Evolutionary conservation across 2,113 vertebrate species (phyloP), one percentile per base, ranked within the genome.

Genomic region (Pao palembangensis): DNA sequence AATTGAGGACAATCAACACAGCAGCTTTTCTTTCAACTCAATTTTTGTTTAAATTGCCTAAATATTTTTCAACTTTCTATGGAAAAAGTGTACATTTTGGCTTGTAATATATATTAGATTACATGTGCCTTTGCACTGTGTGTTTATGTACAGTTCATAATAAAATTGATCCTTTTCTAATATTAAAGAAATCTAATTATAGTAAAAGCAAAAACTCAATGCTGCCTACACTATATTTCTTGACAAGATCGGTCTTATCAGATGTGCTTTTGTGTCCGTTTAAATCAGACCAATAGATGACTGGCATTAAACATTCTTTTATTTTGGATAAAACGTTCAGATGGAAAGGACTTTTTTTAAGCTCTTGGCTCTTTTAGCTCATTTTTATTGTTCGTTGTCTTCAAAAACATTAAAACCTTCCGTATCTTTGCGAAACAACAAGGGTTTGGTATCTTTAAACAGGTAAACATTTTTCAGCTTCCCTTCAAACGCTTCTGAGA

Each of bases 381-480:
- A 43, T 47, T 47, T 47, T 16, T 18, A 57, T 53, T 82, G 55
- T 11, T 85, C 47, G 77, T 89, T 86, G 58, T 90, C 91, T 17
- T 84, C 78, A 76, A 88, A 76, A 83, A 95, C 59, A 70, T 94
- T 94, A 67, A 94, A 93, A 16, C 93, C 93, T 79, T 96, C 92
- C 65, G 78, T 88, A 52, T 83, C 78, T 58, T 84, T 85, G 52
- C 88, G 80, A 84, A 95, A 79, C 23, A 60, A 71, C 42, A 91
- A 58, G 6, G 90, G 89, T 57, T 76, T 89, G n/a, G 84, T 86
- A 51, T 96, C 93, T 56, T 91, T 85, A 78, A 92, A 93, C 70
- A 97, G 83, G 60, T 86, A 51, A 25, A 91, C 68, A 44, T 95
- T 91, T 88, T 90, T 93, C 28, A 95, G 90, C 84, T 85, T 91